These are phyloP conservation scores for Bembecia ichneumoniformis DNA, from an alignment of 2,888 invertebrate genomes.

Conservation along the genomic window DNA sequence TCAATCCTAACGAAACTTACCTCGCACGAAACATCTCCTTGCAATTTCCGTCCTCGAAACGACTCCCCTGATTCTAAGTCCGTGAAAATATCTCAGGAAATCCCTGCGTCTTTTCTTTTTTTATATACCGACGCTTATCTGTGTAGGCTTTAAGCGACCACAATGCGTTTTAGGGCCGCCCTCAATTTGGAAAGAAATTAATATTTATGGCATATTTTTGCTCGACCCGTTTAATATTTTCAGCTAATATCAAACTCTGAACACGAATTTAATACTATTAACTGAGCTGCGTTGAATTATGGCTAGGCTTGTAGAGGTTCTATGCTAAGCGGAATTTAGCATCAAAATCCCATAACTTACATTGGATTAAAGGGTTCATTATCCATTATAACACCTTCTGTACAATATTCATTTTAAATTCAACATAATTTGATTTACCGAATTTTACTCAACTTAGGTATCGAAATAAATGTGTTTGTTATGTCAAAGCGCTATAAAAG, in stretches of 20 bases:
- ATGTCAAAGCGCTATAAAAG: too few relatives aligned
- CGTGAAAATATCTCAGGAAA: slow-evolving; percentile 37
- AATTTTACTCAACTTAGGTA: too few relatives aligned
- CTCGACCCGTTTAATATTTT: neutral
- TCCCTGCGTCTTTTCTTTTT: slow-evolving; percentile 40
- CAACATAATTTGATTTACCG: too few relatives aligned
- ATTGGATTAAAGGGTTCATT: slow-evolving; percentile 18
- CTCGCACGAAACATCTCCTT: slow-evolving; percentile 33
- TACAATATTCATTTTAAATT: too few relatives aligned
- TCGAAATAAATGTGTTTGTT: too few relatives aligned
- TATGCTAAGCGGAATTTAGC: slow-evolving; percentile 19
- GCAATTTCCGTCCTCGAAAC: slow-evolving; percentile 49
- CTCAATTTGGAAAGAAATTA: neutral
- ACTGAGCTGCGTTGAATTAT: slow-evolving; percentile 6
- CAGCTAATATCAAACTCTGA: neutral
- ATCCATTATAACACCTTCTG: slow-evolving; percentile 14
- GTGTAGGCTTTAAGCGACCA: slow-evolving; percentile 1
- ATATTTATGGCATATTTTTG: slow-evolving; percentile 5
- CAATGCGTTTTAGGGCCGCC: neutral
- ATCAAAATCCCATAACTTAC: slow-evolving; percentile 25
- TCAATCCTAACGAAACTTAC: slow-evolving; percentile 37
- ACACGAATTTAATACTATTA: neutral
- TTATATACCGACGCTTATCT: slow-evolving; percentile 42
- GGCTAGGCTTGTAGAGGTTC: slow-evolving; percentile 13
- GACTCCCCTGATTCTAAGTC: slow-evolving; percentile 38